Evolutionary conservation across 2,888 invertebrate genomes (phyloP).

Genomic region (Erannis defoliaria): DNA sequence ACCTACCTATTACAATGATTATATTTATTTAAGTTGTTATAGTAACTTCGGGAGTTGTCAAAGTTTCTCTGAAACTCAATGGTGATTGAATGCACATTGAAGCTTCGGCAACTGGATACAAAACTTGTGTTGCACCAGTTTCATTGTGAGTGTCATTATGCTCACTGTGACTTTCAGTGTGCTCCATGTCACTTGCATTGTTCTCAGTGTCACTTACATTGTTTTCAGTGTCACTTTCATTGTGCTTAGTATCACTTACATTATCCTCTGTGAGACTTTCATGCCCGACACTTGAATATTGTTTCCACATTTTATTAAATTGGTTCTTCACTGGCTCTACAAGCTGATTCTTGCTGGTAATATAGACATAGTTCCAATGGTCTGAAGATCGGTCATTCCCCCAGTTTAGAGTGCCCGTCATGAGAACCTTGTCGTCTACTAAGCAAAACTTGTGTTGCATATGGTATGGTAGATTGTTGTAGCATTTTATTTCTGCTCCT

Average conservation of each 20-base stretch:
- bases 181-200: constrained; percentile 20
- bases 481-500: constrained; percentile 87
- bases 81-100: constrained; percentile 37
- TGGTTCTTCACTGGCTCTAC: constrained; percentile 85
- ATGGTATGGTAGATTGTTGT: constrained; percentile 70
- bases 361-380: constrained; percentile 90
- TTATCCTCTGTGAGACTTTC: constrained; percentile 31
- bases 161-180: constrained; percentile 38
- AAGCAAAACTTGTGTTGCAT: constrained; percentile 94
- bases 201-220: constrained; percentile 16
- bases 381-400: constrained; percentile 90
- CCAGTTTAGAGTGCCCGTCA: constrained; percentile 93
- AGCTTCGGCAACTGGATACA: constrained; percentile 18
- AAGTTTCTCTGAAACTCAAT: constrained; percentile 48
- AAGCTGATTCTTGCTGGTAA: constrained; percentile 86
- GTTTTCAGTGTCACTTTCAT: constrained; percentile 25
- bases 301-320: constrained; percentile 88
- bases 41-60: constrained; percentile 60
- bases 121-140: constrained; percentile 18
- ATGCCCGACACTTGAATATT: constrained; percentile 46
- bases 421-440: constrained; percentile 87
- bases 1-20: not conserved
- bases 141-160: constrained; percentile 19
- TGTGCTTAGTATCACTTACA: constrained; percentile 28
- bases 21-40: not conserved